Percentiles rank a stretch among this genome's conserved stretches.
phyloP scores from a whole-genome alignment of 35 echinoderm and acorn worm species.

The Acanthaster planci region DNA sequence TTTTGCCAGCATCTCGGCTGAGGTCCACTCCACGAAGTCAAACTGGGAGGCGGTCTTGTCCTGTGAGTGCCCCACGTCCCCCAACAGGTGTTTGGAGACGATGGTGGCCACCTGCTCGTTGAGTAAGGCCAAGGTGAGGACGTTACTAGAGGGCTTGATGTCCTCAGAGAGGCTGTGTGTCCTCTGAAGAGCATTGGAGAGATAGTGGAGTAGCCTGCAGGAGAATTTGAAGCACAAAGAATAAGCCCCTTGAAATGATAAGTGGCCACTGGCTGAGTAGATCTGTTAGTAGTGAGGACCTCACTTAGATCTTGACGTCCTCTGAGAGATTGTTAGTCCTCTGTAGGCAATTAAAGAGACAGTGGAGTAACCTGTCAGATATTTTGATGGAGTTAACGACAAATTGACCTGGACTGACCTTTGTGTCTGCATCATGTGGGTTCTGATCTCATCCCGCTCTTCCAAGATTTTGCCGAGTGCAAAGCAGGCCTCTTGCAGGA shows the following conservation, averaged over 20 bases:
- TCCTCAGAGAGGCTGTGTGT: slow-evolving; percentile 65
- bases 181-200: slow-evolving; percentile 82
- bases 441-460: slow-evolving; percentile 89
- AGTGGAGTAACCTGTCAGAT: no score
- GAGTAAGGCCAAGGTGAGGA: slow-evolving; percentile 76
- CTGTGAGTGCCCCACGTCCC: slow-evolving; percentile 54
- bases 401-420: slow-evolving; percentile 53
- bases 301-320: no score
- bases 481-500: slow-evolving; percentile 73
- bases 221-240: background rate
- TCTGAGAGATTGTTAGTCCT: no score
- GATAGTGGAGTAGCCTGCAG: slow-evolving; percentile 71
- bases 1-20: slow-evolving; percentile 90
- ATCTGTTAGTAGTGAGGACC: no score
- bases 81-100: slow-evolving; percentile 75
- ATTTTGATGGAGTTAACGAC: no score
- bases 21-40: slow-evolving; percentile 93
- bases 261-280: no score
- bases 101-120: slow-evolving; percentile 83
- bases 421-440: slow-evolving; percentile 87
- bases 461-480: slow-evolving; percentile 74
- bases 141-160: slow-evolving; percentile 69
- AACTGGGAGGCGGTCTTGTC: slow-evolving; percentile 25
- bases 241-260: background rate
- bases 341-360: no score